Conservation (phyloP, 2,797 vertebrate genomes). For the Apogon talboti region DNA sequence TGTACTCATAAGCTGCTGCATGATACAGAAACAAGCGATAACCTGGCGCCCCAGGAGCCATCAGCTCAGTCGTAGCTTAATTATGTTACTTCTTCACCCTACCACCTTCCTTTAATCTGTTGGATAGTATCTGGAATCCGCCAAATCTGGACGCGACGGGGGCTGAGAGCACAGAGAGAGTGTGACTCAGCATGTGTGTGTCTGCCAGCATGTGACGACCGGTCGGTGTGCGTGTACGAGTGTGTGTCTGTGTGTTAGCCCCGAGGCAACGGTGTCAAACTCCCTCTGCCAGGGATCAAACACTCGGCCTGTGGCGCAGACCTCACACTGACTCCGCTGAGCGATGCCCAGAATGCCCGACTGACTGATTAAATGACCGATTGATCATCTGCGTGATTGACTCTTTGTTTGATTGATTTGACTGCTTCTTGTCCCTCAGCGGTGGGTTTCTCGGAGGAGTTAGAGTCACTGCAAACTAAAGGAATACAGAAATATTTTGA, state of each 20-base stretch:
- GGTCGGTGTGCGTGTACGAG: background rate
- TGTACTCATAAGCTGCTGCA: constrained; percentile 39
- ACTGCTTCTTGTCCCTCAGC: constrained; percentile 61
- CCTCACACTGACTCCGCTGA: constrained; percentile 26
- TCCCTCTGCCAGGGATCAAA: constrained; percentile 52
- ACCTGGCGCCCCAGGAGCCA: constrained; percentile 20
- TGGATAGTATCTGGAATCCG: constrained; percentile 37
- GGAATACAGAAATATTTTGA: constrained; percentile 27
- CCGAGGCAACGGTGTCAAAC: constrained; percentile 44
- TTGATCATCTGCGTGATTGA: constrained; percentile 41
- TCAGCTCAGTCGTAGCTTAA: constrained; percentile 41
- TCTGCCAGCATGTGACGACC: constrained; percentile 2
- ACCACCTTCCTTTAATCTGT: constrained; percentile 47
- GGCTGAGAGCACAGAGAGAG: constrained; percentile 9
- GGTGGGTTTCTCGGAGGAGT: constrained; percentile 28
- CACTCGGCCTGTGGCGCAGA: constrained; percentile 29
- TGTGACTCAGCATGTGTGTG: constrained; percentile 40
- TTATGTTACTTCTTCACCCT: constrained; percentile 38
- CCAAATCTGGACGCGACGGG: constrained; percentile 9
- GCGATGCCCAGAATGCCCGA: constrained; percentile 9
- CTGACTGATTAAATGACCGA: constrained; percentile 23
- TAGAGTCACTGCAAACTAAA: constrained; percentile 26
- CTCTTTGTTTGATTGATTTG: constrained; percentile 37
- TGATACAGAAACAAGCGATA: constrained; percentile 43
- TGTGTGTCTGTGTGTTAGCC: constrained; percentile 27